phyloP scores from a whole-genome alignment of 2,888 invertebrate genomes.

The Dynastes grantii region DNA sequence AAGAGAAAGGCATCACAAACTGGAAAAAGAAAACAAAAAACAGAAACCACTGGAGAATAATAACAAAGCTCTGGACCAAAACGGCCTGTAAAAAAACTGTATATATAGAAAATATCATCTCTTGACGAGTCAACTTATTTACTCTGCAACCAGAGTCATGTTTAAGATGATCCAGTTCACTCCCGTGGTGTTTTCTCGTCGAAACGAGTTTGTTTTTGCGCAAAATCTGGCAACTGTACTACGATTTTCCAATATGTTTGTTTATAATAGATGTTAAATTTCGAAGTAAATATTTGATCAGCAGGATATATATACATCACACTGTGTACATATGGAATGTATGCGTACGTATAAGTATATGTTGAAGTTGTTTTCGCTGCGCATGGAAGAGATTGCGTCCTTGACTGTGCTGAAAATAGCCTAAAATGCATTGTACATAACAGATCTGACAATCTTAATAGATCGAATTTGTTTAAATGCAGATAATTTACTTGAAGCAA shows the following conservation, averaged over 20 bases:
- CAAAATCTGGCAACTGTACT: slow-evolving; percentile 40
- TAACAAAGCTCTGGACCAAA: no score
- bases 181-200: not conserved
- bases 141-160: no score
- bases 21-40: no score
- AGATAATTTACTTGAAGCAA: no score
- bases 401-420: slow-evolving; percentile 12
- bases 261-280: slow-evolving; percentile 44
- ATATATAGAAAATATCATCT: no score
- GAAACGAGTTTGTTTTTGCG: slow-evolving; percentile 1
- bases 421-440: slow-evolving; percentile 7
- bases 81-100: no score
- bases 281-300: slow-evolving; percentile 44
- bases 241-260: slow-evolving; percentile 35
- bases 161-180: not conserved
- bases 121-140: no score
- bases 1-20: no score
- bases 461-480: no score
- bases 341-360: slow-evolving; percentile 4
- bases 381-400: slow-evolving; percentile 7
- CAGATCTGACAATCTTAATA: no score
- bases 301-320: slow-evolving; percentile 20
- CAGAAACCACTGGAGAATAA: no score
- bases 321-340: slow-evolving; percentile 21
- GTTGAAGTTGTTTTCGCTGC: slow-evolving; percentile 4